These are phyloP conservation scores for Elysia crispata DNA, from an alignment of 2,888 invertebrate genomes.

Conservation along the genomic window DNA sequence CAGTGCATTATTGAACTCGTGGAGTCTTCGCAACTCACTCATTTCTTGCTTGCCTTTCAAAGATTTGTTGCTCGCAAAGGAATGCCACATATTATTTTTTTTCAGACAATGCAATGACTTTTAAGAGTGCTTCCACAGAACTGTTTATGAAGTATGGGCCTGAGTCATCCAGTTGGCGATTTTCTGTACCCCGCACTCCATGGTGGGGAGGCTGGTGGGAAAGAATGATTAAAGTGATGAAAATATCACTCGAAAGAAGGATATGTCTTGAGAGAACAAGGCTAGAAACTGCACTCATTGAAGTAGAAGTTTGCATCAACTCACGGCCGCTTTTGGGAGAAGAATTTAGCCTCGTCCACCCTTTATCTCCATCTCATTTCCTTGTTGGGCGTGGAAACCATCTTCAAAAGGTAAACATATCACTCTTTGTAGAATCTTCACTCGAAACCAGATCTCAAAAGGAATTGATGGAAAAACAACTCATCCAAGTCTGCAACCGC, in stretches of 20 bases:
- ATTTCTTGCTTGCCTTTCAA: background rate
- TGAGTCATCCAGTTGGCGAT: background rate
- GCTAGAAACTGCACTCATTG: background rate
- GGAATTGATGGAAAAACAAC: too few species aligned
- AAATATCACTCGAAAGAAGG: background rate
- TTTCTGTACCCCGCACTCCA: background rate
- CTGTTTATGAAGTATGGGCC: background rate
- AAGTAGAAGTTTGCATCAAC: background rate
- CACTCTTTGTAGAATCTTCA: too few species aligned
- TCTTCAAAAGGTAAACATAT: too few species aligned
- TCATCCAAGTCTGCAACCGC: too few species aligned
- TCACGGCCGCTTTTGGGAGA: background rate
- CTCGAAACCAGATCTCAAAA: too few species aligned
- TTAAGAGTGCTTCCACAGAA: background rate
- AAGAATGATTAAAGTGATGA: background rate
- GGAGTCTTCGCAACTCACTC: background rate
- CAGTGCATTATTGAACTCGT: constrained; percentile 3
- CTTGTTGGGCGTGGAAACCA: background rate
- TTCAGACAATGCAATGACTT: background rate
- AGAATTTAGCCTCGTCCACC: background rate
- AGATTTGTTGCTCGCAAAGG: background rate
- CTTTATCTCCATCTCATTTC: background rate
- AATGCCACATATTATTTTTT: background rate
- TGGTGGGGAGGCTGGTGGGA: constrained; percentile 11
- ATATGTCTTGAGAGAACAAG: background rate